These are phyloP conservation scores for Idaea biselata DNA, from an alignment of 2,888 invertebrate species.

Conservation along the genomic window DNA sequence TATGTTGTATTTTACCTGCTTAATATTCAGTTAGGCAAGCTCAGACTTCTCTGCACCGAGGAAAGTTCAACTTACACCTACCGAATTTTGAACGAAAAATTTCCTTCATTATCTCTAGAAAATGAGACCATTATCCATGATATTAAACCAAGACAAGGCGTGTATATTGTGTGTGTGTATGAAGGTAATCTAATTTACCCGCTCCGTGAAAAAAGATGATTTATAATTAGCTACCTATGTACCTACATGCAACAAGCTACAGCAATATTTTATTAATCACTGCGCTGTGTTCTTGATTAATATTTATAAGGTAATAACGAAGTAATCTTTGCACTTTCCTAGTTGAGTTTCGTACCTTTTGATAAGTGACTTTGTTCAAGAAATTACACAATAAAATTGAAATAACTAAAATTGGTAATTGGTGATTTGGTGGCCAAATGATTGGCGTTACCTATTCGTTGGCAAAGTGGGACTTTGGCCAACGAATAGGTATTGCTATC, in stretches of 20 bases:
- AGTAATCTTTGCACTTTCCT: too few species aligned
- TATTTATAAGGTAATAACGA: background rate
- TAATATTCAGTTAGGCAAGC: background rate
- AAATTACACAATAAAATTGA: too few species aligned
- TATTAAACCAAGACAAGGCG: background rate
- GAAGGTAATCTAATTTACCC: background rate
- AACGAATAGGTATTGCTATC: too few species aligned
- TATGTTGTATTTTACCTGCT: background rate
- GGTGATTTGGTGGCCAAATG: too few species aligned
- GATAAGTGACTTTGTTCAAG: too few species aligned
- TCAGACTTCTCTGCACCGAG: background rate
- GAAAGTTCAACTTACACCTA: background rate
- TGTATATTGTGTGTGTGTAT: background rate
- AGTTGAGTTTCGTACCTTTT: too few species aligned
- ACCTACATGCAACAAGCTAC: background rate
- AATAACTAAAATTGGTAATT: too few species aligned
- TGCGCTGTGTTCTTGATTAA: background rate
- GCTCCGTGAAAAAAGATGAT: background rate
- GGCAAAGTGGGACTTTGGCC: too few species aligned
- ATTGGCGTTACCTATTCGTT: too few species aligned
- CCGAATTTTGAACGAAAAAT: background rate
- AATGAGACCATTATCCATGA: background rate
- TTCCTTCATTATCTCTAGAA: background rate
- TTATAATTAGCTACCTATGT: background rate
- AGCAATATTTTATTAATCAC: background rate